These are phyloP conservation scores for Pristionchus fissidentatus DNA, from an alignment of 2,888 invertebrate genomes.

Conservation along the genomic window DNA sequence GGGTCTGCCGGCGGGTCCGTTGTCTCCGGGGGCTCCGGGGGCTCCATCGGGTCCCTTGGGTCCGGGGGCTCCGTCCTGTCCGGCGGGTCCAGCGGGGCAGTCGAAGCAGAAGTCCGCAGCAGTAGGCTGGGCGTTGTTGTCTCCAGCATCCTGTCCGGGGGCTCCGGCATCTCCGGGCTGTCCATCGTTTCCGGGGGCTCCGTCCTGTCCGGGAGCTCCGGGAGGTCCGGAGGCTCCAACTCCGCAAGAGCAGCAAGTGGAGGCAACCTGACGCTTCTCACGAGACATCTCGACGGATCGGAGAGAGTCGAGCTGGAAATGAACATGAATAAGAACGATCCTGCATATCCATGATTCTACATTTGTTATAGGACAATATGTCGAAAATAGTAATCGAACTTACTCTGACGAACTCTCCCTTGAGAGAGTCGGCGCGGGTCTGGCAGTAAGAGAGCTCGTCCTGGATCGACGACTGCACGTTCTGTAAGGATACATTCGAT, in stretches of 20 bases:
- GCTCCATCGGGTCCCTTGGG: constrained; percentile 27
- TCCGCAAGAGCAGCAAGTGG: constrained; percentile 47
- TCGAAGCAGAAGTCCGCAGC: constrained; percentile 44
- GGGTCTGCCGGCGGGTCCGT: constrained; percentile 32
- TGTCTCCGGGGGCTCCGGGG: constrained; percentile 33
- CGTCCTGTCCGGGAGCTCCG: constrained; percentile 46
- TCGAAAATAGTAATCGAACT: neutral
- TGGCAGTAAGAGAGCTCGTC: constrained; percentile 73
- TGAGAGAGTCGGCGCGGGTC: constrained; percentile 66
- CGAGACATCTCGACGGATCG: neutral
- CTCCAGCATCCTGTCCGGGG: constrained; percentile 39
- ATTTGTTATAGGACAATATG: too few relatives aligned
- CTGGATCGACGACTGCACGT: constrained; percentile 70
- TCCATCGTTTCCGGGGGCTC: constrained; percentile 45
- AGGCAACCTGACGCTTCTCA: constrained; percentile 28
- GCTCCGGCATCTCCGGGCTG: constrained; percentile 44
- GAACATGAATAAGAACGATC: neutral
- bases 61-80: constrained; percentile 34
- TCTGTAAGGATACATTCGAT: constrained; percentile 68
- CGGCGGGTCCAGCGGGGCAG: constrained; percentile 44
- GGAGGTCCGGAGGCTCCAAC: constrained; percentile 44
- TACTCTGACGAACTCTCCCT: constrained; percentile 66
- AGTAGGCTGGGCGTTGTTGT: neutral
- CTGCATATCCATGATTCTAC: too few relatives aligned
- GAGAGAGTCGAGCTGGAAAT: constrained; percentile 41